phyloP scores from a whole-genome alignment of 2,888 invertebrate genomes.

The Acheta domesticus region DNA sequence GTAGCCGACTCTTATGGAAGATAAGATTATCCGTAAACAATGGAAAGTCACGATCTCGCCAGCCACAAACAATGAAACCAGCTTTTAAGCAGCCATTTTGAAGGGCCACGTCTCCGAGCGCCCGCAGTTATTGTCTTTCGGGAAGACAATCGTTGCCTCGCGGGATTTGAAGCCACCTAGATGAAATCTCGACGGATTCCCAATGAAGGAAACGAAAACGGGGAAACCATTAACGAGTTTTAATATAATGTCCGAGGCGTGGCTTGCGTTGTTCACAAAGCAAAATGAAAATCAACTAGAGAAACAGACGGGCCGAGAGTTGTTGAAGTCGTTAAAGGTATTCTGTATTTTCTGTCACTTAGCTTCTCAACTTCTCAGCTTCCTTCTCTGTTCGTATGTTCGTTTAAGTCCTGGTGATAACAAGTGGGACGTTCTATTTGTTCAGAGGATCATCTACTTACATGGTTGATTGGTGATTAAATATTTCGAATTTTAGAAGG shows the following conservation, averaged over 20 bases:
- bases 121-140: background rate
- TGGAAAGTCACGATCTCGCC: background rate
- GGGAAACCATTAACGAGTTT: background rate
- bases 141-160: slow-evolving; percentile 3
- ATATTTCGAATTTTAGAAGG: no score
- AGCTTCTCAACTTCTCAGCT: no score
- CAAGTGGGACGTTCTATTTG: no score
- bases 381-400: no score
- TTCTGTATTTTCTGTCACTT: no score
- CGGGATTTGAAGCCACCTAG: background rate
- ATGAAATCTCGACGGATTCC: background rate
- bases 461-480: no score
- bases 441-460: no score
- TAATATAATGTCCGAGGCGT: background rate
- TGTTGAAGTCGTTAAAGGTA: no score
- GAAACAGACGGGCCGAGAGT: no score
- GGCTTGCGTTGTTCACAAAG: background rate
- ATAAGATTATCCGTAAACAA: slow-evolving; percentile 7
- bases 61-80: slow-evolving; percentile 5
- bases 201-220: slow-evolving; percentile 5
- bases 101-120: background rate
- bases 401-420: no score
- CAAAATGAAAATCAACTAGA: background rate
- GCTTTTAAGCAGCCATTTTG: background rate
- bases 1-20: background rate